A percentile compares a stretch with the other conserved stretches of the same genome.
Conservation (phyloP, 2,888 invertebrate species). For the Embidobia sp. region DNA sequence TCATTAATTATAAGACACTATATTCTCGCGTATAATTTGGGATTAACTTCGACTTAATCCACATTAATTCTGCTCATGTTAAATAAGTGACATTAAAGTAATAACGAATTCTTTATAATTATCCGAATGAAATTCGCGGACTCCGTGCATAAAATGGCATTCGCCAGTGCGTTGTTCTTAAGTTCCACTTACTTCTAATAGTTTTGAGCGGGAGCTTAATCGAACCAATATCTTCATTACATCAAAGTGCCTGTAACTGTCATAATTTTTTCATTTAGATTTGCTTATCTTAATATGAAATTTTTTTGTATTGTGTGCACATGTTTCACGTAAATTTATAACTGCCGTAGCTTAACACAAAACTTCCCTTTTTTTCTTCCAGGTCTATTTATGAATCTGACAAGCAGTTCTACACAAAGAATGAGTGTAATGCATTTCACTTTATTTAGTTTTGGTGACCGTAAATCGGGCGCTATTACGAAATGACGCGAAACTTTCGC, state of each 20-base stretch:
- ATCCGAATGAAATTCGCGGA: constrained; percentile 7
- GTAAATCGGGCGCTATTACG: constrained; percentile 47
- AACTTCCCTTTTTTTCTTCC: constrained; percentile 6
- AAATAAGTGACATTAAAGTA: constrained; percentile 29
- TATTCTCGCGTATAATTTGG: constrained; percentile 15
- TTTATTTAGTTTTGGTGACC: constrained; percentile 48
- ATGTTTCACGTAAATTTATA: constrained; percentile 23
- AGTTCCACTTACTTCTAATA: constrained; percentile 70
- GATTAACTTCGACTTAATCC: constrained; percentile 46
- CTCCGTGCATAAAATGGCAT: background rate
- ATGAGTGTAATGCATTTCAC: constrained; percentile 46
- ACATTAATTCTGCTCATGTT: constrained; percentile 28
- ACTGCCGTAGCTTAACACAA: constrained; percentile 24
- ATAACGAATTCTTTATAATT: constrained; percentile 25
- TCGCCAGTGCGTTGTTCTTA: constrained; percentile 25
- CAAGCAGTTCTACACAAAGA: constrained; percentile 42
- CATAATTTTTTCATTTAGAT: too few relatives aligned
- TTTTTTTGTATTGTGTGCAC: background rate
- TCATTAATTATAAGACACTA: constrained; percentile 36
- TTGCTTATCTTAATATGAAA: too few relatives aligned
- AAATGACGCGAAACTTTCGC: constrained; percentile 54
- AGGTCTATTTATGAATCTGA: constrained; percentile 43
- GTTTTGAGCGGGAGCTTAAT: constrained; percentile 74
- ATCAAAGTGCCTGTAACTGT: too few relatives aligned
- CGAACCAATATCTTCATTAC: too few relatives aligned